phyloP scores from a whole-genome alignment of 1,140 invertebrate species.

The Bombus consobrinus region DNA sequence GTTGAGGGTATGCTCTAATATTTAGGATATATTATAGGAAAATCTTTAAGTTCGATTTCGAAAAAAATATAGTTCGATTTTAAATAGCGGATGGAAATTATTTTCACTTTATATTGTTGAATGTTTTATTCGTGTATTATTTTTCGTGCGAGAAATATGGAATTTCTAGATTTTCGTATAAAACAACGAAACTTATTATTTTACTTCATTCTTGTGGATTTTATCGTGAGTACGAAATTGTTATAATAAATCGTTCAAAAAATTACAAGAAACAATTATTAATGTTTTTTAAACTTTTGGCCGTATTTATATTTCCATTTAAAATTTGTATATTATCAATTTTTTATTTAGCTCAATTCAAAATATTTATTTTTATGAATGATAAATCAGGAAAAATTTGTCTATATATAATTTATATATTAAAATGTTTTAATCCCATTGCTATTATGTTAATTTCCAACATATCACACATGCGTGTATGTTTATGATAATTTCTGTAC shows the following conservation, averaged over 20 bases:
- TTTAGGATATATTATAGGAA: conserved; percentile 16
- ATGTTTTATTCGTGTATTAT: conserved; percentile 9
- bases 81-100: neutral
- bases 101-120: neutral
- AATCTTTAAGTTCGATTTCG: neutral
- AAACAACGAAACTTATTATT: neutral
- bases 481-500: conserved; percentile 9
- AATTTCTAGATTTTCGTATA: neutral
- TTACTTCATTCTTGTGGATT: neutral
- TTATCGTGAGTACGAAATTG: neutral
- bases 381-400: neutral
- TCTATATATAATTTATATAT: conserved; percentile 18
- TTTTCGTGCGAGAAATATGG: neutral
- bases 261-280: conserved; percentile 16
- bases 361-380: conserved; percentile 21
- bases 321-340: conserved; percentile 25
- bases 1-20: conserved; percentile 2
- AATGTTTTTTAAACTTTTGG: conserved; percentile 3
- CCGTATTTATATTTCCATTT: conserved; percentile 33
- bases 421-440: conserved; percentile 18
- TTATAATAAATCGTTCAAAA: neutral
- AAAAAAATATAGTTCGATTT: neutral
- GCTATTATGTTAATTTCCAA: conserved; percentile 10
- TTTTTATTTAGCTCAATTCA: neutral
- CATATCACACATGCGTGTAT: neutral